A percentile compares a stretch with the other conserved stretches of the same genome.
phyloP scores from a whole-genome alignment of 1,140 invertebrate species.

The Lasioglossum baleicum region DNA sequence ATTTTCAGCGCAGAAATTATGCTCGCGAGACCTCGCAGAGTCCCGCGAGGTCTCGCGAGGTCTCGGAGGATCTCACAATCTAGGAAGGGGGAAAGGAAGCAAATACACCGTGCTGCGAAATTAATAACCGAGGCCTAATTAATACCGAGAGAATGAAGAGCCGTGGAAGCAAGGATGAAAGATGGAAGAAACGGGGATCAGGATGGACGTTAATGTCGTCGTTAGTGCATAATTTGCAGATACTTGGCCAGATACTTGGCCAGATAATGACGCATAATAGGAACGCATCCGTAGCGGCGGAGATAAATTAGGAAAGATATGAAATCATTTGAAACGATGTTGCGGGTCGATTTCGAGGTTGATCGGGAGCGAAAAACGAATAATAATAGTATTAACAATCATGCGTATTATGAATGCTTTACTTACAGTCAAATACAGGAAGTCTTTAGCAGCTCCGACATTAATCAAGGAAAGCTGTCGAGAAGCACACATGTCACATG shows the following conservation, averaged over 20 bases:
- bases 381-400: no score
- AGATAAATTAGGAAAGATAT: conserved; percentile 53
- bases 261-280: conserved; percentile 42
- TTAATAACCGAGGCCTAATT: conserved; percentile 44
- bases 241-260: conserved; percentile 45
- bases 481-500: no score
- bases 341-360: no score
- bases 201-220: conserved; percentile 27
- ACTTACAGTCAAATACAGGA: no score
- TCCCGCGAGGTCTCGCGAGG: no score
- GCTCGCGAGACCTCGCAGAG: no score
- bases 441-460: no score
- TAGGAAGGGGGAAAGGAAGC: not conserved
- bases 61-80: no score
- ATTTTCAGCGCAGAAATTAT: no score
- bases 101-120: not conserved
- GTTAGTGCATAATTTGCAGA: conserved; percentile 38
- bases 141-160: conserved; percentile 29
- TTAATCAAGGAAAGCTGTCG: no score
- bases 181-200: not conserved
- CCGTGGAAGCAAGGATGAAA: not conserved
- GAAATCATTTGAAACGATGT: not conserved
- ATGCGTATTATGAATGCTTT: no score
- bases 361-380: no score
- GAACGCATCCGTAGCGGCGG: not conserved